phyloP scores from a whole-genome alignment of 1,140 invertebrate species.

The Rhizoglyphus robini region DNA sequence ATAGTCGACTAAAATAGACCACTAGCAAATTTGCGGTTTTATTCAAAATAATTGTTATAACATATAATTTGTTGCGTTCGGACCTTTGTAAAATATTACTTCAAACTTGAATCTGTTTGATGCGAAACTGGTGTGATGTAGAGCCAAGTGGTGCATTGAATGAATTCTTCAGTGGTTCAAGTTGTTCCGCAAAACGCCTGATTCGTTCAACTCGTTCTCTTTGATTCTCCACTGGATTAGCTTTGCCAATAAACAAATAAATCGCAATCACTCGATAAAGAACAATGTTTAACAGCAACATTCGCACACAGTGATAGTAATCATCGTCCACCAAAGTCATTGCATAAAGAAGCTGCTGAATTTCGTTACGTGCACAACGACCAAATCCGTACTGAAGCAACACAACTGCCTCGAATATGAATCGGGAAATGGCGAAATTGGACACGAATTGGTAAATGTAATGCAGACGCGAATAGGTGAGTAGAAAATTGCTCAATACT shows the following conservation, averaged over 20 bases:
- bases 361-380: constrained; percentile 5
- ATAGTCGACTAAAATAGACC: too few species aligned
- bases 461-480: background rate
- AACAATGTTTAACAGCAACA: constrained; percentile 3
- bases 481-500: background rate
- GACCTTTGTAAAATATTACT: too few species aligned
- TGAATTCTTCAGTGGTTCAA: background rate
- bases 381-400: constrained; percentile 16
- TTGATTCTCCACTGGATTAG: background rate
- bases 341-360: background rate
- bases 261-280: constrained; percentile 10
- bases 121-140: background rate
- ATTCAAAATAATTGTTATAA: too few species aligned
- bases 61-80: too few species aligned
- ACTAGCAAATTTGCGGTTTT: too few species aligned
- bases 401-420: background rate
- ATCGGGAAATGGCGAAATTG: background rate
- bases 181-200: background rate
- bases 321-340: background rate
- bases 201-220: background rate
- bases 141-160: too few species aligned
- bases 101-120: background rate
- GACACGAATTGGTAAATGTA: constrained; percentile 1
- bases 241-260: background rate
- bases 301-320: background rate